These are phyloP conservation scores for Chaitophorus viminalis DNA, from an alignment of 2,888 invertebrate species.

Conservation along the genomic window DNA sequence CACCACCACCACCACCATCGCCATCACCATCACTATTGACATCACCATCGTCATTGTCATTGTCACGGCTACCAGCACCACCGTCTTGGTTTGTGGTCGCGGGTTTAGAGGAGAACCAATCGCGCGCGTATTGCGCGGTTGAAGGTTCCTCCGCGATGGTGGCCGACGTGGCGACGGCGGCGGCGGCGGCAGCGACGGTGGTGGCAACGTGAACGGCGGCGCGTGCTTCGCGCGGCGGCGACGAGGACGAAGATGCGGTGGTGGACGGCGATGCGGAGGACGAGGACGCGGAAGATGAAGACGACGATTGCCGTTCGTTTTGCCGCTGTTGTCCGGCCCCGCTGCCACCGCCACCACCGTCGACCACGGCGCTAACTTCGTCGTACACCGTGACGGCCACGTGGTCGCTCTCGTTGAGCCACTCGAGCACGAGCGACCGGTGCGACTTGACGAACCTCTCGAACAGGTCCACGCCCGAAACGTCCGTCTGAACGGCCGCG, in stretches of 20 bases:
- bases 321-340: background rate
- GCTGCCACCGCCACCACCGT: background rate
- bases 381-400: conserved; percentile 59
- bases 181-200: background rate
- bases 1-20: background rate
- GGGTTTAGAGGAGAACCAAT: background rate
- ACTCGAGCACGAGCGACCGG: conserved; percentile 57
- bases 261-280: background rate
- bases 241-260: conserved; percentile 4
- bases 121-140: background rate
- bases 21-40: background rate
- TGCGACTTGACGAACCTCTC: conserved; percentile 59
- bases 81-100: background rate
- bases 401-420: conserved; percentile 53
- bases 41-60: background rate
- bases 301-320: background rate
- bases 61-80: background rate
- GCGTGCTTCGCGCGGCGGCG: background rate
- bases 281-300: conserved; percentile 1
- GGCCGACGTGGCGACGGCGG: background rate
- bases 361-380: background rate
- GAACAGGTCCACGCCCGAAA: conserved; percentile 51
- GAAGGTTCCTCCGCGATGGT: background rate
- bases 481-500: conserved; percentile 57
- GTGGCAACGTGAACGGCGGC: background rate